Conservation (phyloP, 2,888 invertebrate genomes). For the Cerceris rybyensis region DNA sequence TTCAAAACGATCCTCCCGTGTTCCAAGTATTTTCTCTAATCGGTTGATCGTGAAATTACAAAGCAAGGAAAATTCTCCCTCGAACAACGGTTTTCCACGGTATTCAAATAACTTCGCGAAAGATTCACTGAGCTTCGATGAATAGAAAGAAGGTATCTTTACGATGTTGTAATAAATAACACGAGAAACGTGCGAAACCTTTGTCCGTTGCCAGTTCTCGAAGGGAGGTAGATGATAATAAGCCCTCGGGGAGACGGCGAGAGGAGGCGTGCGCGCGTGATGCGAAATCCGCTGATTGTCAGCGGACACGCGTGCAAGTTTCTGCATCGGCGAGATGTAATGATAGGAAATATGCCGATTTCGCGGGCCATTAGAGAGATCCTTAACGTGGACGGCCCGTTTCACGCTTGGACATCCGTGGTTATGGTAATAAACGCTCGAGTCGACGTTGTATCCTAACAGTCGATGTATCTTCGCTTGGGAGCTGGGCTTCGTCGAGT, state of each 20-base stretch:
- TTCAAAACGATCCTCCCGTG: constrained; percentile 22
- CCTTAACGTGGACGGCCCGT: constrained; percentile 66
- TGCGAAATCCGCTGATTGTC: no score
- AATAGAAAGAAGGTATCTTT: not conserved
- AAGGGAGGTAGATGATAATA: constrained; percentile 28
- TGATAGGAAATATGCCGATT: constrained; percentile 68
- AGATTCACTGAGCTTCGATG: not conserved
- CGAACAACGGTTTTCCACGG: no score
- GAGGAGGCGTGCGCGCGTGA: no score
- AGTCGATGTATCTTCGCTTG: constrained; percentile 9
- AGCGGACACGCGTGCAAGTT: constrained; percentile 4
- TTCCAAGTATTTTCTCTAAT: constrained; percentile 13
- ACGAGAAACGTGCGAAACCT: constrained; percentile 3
- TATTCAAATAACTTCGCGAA: not conserved
- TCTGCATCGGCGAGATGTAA: constrained; percentile 36
- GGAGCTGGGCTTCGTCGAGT: no score
- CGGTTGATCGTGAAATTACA: not conserved
- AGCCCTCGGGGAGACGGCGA: constrained; percentile 18
- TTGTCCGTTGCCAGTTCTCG: constrained; percentile 19
- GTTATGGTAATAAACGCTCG: constrained; percentile 61
- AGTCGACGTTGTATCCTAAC: not conserved
- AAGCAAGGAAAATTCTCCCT: no score
- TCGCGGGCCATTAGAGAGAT: constrained; percentile 63
- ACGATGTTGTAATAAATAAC: constrained; percentile 3
- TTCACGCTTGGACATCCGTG: constrained; percentile 67